Evolutionary conservation across 2,797 vertebrate genomes (phyloP).

Genomic region (Staurois parvus): DNA sequence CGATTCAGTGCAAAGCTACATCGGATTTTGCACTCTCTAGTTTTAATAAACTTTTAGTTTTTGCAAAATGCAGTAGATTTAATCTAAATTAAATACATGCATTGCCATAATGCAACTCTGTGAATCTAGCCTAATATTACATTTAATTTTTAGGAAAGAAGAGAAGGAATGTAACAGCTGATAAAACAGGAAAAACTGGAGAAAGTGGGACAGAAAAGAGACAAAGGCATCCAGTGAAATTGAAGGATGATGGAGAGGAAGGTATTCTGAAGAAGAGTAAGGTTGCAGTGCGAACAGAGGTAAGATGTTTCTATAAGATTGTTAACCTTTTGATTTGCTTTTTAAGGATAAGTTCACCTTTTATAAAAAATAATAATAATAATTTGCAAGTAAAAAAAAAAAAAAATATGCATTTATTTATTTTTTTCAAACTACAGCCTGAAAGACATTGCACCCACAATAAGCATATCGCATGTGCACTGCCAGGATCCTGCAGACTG

Average conservation of each 20-base stretch:
- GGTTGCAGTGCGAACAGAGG: not conserved
- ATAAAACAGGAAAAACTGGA: not conserved
- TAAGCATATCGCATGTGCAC: too few relatives aligned
- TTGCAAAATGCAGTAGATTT: not conserved
- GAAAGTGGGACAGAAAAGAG: not conserved
- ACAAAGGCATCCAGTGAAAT: not conserved
- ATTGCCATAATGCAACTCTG: too few relatives aligned
- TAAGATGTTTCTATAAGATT: not conserved
- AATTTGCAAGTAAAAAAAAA: too few relatives aligned
- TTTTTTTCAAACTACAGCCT: too few relatives aligned
- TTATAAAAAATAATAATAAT: too few relatives aligned
- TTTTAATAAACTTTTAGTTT: not conserved
- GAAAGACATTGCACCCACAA: too few relatives aligned
- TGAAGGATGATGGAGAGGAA: not conserved
- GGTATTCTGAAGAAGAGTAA: not conserved
- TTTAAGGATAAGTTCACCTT: too few relatives aligned
- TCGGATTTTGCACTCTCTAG: too few relatives aligned
- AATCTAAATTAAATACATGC: not conserved
- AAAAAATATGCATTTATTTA: too few relatives aligned
- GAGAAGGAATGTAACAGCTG: not conserved
- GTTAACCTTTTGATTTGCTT: too few relatives aligned
- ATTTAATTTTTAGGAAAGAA: constrained; percentile 19
- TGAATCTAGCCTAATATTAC: not conserved
- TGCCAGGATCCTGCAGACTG: too few relatives aligned
- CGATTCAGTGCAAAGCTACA: too few relatives aligned